Conservation (phyloP, 2,113 vertebrate genomes). For the Gallinago paraguaiae region DNA sequence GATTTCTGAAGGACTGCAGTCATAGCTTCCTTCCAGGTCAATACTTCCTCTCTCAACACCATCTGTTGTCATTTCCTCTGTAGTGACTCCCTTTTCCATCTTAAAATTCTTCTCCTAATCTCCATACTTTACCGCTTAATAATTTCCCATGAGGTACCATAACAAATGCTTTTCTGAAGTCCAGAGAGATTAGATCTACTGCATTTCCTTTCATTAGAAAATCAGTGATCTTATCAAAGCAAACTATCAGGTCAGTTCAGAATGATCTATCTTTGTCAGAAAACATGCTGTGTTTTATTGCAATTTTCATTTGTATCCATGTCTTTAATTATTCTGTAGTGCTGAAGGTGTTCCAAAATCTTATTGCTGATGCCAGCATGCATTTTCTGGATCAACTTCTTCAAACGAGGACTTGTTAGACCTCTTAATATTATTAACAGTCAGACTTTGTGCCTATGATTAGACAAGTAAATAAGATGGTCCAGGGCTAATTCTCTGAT, state of each 20-base stretch:
- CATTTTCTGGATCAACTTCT: neutral
- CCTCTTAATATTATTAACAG: neutral
- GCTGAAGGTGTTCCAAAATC: neutral
- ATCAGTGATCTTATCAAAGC: conserved; percentile 8
- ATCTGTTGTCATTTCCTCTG: neutral
- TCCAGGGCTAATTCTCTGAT: neutral
- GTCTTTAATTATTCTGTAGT: conserved; percentile 13
- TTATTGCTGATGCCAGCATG: neutral
- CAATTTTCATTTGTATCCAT: neutral
- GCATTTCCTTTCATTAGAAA: conserved; percentile 41
- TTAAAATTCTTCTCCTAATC: conserved; percentile 2
- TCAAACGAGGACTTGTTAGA: neutral
- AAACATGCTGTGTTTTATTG: neutral
- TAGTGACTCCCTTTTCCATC: neutral
- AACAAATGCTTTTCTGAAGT: conserved; percentile 32
- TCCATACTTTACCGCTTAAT: neutral
- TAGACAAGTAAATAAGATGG: neutral
- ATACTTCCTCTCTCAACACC: neutral
- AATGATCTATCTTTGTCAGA: conserved; percentile 24
- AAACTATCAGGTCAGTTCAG: neutral
- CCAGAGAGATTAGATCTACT: conserved; percentile 23
- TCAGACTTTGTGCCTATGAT: neutral
- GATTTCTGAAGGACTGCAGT: neutral
- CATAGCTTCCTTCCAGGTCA: neutral
- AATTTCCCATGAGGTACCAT: conserved; percentile 4